These are phyloP conservation scores for Metopolophium dirhodum DNA, from an alignment of 1,140 invertebrate species.

Conservation along the genomic window DNA sequence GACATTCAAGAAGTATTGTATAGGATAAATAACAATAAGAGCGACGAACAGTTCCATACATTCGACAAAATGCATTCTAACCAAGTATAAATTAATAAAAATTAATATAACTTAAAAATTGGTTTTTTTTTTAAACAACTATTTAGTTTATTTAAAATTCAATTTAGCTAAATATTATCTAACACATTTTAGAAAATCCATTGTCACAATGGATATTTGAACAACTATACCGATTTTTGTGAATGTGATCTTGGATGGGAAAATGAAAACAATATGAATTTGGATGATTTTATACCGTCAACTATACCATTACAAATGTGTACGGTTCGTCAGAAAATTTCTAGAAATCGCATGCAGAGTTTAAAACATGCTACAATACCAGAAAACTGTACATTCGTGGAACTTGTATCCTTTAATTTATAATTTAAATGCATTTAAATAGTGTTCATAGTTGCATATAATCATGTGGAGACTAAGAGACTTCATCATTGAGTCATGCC, in stretches of 20 bases:
- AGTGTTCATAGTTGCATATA: no score
- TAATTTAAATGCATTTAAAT: neutral
- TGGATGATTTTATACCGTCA: constrained; percentile 24
- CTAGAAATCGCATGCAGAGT: neutral
- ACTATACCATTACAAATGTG: constrained; percentile 26
- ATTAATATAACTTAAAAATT: neutral
- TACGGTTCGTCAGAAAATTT: neutral
- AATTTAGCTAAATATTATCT: neutral
- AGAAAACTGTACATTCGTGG: neutral
- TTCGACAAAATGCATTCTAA: neutral
- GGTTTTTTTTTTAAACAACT: neutral
- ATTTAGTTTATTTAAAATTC: neutral
- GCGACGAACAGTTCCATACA: neutral
- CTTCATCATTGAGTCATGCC: no score
- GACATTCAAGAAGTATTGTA: constrained; percentile 32
- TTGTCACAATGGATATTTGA: constrained; percentile 22
- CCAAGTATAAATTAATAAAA: neutral
- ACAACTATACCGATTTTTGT: constrained; percentile 1
- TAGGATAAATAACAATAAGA: neutral
- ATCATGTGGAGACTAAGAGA: no score
- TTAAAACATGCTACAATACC: neutral
- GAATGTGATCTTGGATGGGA: constrained; percentile 27
- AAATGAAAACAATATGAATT: neutral
- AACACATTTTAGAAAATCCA: constrained; percentile 25
- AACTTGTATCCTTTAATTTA: constrained; percentile 26